These are phyloP conservation scores for Heteropelma amictum DNA, from an alignment of 2,888 invertebrate species.

Conservation along the genomic window DNA sequence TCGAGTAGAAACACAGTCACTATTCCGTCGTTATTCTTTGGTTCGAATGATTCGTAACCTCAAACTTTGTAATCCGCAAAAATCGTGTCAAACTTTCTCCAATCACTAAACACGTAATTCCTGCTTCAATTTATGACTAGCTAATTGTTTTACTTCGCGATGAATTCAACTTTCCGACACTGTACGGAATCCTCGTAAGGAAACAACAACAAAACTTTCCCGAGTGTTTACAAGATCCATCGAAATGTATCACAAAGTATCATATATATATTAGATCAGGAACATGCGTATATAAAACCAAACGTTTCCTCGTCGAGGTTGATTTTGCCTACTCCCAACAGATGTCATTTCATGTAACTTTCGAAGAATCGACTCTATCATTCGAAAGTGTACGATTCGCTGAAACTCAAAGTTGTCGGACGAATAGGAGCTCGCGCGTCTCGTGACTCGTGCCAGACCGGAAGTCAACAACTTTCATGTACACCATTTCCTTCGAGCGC, in stretches of 20 bases:
- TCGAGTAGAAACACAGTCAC: neutral
- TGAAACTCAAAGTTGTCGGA: neutral
- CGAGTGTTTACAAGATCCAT: no score
- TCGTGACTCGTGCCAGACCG: constrained; percentile 14
- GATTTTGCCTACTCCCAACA: neutral
- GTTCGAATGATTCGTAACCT: neutral
- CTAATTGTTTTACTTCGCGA: neutral
- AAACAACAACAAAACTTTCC: no score
- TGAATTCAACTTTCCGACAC: neutral
- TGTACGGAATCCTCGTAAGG: neutral
- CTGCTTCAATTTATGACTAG: neutral
- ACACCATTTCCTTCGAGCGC: constrained; percentile 30
- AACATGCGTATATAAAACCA: neutral
- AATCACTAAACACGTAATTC: neutral
- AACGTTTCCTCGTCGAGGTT: neutral
- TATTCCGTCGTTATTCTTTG: neutral
- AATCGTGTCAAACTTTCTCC: neutral
- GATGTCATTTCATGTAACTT: constrained; percentile 7
- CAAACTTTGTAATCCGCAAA: neutral
- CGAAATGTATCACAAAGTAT: no score
- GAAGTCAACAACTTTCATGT: constrained; percentile 29
- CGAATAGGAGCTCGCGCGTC: constrained; percentile 6
- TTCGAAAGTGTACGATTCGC: neutral
- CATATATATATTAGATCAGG: neutral
- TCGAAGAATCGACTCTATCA: neutral